Conservation (phyloP, 1,140 invertebrate species). For the Camponotus vicinus region DNA sequence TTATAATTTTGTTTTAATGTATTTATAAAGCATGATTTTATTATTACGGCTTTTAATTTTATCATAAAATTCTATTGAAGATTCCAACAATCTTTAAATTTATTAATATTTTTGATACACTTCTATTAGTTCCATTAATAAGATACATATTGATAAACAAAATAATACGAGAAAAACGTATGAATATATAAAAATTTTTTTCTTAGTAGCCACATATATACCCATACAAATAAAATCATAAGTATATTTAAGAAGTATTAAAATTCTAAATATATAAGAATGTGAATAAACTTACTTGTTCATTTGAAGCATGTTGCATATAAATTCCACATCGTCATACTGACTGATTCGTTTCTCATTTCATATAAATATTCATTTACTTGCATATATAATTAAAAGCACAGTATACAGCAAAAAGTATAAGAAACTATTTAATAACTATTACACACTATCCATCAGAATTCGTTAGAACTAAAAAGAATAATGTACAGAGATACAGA, state of each 20-base stretch:
- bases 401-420: neutral
- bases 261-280: neutral
- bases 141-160: too few species aligned
- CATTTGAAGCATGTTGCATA: neutral
- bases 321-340: neutral
- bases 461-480: constrained; percentile 24
- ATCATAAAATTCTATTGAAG: too few species aligned
- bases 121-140: too few species aligned
- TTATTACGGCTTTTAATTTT: too few species aligned
- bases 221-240: neutral
- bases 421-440: neutral
- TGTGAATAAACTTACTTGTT: constrained; percentile 7
- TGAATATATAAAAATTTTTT: neutral
- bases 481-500: neutral
- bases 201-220: neutral
- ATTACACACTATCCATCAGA: neutral
- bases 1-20: neutral
- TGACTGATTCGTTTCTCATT: neutral
- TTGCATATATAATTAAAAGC: constrained; percentile 19
- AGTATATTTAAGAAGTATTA: neutral
- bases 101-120: too few species aligned
- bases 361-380: neutral
- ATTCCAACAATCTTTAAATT: too few species aligned
- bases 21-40: too few species aligned
- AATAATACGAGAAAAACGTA: neutral